Base-by-base conservation (phyloP, 2,888 invertebrate genomes). In the Endotricha flammealis region DNA sequence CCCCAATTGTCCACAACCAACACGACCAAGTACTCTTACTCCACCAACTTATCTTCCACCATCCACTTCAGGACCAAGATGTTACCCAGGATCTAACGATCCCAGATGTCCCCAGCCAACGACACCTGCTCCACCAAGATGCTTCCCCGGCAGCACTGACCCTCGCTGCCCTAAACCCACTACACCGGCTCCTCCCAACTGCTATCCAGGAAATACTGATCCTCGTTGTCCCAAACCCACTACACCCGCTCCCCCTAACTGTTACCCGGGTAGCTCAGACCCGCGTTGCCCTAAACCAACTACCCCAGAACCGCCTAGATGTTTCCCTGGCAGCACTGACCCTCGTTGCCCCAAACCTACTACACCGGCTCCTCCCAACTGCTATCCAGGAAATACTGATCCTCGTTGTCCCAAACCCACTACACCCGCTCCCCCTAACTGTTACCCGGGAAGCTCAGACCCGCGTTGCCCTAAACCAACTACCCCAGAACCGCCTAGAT, bases 201-300 rank as follows among this genome's bases (percentile, higher is more conserved):
- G 67, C 16, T 69, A 68, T 50, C 75, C 75, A 14, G 72, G 73
- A 32, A 58, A 55, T 2, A 47, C 38, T 0, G 69, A 72, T 50
- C 62, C 65, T 0, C 32, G 43, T 41, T 64, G 44, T 41, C 60
- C 44, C 35, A 61, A 46, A 35, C 44, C 53, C 9, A 50, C 53
- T 1, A 43, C 57, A 1, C 40, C 48, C n/a, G 10, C 38, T 10
- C 31, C 67, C 4, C 48, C 46, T 4, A 36, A 35, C 0, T 49
- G 81, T 27, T 75, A 57, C 32, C 73, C 78, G 1, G 78, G 77
- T 0, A 64, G 71, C 0, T 52, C 33, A 0, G 72, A 82, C 49
- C 72, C 75, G 1, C 44, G 64, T 12, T 76, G 76, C 40, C 67
- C 62, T 3, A 38, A 35, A 10, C 46, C 54, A 0, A 42, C 58